phyloP scores from a whole-genome alignment of 1,140 invertebrate genomes.

The Aphelinus certus region DNA sequence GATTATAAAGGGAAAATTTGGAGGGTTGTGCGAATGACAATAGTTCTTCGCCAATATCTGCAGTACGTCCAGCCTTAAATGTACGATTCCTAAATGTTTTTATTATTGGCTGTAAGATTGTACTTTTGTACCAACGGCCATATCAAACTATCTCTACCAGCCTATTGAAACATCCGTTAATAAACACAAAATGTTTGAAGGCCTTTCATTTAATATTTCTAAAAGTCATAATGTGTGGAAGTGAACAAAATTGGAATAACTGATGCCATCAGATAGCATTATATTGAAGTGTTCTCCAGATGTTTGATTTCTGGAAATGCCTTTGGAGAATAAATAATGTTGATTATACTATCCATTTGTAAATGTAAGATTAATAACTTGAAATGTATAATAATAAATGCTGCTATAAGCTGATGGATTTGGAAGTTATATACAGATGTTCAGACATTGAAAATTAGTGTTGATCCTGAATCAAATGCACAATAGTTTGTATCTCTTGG shows the following conservation, averaged over 20 bases:
- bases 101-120: conserved; percentile 11
- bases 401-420: conserved; percentile 10
- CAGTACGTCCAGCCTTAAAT: conserved; percentile 19
- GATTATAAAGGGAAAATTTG: conserved; percentile 7
- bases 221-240: conserved; percentile 4
- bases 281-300: background rate
- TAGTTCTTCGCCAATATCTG: conserved; percentile 25
- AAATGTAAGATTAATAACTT: conserved; percentile 27
- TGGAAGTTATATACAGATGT: conserved; percentile 4
- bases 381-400: conserved; percentile 22
- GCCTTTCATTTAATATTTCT: conserved; percentile 1
- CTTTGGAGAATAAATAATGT: conserved; percentile 24
- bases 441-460: conserved; percentile 1
- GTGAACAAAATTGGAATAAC: conserved; percentile 5
- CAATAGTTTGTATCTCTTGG: background rate
- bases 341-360: conserved; percentile 21
- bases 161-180: conserved; percentile 6
- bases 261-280: conserved; percentile 17
- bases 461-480: background rate
- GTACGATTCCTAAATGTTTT: conserved; percentile 17
- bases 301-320: conserved; percentile 1
- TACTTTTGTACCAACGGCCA: conserved; percentile 25
- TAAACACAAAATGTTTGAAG: conserved; percentile 15
- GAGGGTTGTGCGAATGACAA: background rate
- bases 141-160: background rate